phyloP scores from a whole-genome alignment of 1,140 invertebrate genomes.

The Diorhabda sublineata region DNA sequence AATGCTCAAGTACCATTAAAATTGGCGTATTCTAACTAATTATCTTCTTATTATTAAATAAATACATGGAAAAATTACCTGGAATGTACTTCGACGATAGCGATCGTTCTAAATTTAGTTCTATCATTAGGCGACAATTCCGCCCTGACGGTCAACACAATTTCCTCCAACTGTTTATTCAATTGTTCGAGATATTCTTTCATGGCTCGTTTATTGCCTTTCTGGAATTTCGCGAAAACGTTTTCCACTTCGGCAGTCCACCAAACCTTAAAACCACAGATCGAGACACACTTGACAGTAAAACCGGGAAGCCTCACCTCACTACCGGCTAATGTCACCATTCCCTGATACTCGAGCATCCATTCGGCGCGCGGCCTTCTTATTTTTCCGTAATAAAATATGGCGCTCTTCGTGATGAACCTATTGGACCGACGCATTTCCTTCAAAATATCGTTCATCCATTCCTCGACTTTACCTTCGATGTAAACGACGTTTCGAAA shows the following conservation, averaged over 20 bases:
- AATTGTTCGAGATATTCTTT: conserved; percentile 79
- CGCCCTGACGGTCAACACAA: conserved; percentile 69
- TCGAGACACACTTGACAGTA: neutral
- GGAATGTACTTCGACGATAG: conserved; percentile 87
- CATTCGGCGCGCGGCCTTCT: conserved; percentile 63
- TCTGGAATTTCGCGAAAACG: conserved; percentile 70
- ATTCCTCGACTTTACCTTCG: conserved; percentile 73
- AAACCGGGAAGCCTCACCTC: conserved; percentile 45
- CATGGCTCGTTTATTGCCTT: conserved; percentile 80
- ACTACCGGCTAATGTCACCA: conserved; percentile 80
- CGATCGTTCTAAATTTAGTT: conserved; percentile 80
- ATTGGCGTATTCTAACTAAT: no score
- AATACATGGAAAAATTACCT: conserved; percentile 22
- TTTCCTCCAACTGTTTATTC: conserved; percentile 78
- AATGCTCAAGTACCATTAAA: no score
- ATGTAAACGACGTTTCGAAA: conserved; percentile 59
- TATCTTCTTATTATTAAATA: no score
- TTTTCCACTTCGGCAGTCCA: conserved; percentile 92
- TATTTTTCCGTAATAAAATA: conserved; percentile 75
- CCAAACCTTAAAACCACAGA: conserved; percentile 66
- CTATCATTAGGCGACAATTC: conserved; percentile 75
- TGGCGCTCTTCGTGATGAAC: conserved; percentile 81
- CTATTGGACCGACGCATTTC: conserved; percentile 83
- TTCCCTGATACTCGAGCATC: conserved; percentile 85
- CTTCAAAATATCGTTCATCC: conserved; percentile 79